phyloP scores from a whole-genome alignment of 2,113 vertebrate species.

The Emydura subglobosa region DNA sequence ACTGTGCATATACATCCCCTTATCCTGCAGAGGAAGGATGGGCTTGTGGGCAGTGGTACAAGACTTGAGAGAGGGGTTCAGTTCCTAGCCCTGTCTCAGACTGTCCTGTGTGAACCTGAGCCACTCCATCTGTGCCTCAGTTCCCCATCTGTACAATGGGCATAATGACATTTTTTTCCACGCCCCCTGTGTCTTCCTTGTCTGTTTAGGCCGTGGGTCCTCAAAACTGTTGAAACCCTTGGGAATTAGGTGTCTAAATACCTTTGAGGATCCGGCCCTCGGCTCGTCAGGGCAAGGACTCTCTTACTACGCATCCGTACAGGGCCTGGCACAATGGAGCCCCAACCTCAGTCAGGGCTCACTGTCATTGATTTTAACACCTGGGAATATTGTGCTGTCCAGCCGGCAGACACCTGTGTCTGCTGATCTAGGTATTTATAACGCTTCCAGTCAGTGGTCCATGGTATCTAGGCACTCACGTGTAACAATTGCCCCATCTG shows the following conservation, averaged over 20 bases:
- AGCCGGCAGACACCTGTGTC: neutral
- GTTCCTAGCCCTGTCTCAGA: neutral
- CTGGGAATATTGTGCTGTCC: neutral
- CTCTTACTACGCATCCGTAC: neutral
- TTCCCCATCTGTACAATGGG: neutral
- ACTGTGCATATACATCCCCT: neutral
- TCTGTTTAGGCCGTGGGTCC: neutral
- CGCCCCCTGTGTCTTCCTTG: neutral
- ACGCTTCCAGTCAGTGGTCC: rapidly evolving
- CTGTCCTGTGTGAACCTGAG: neutral
- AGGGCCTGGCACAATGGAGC: neutral
- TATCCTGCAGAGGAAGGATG: neutral
- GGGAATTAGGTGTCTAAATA: neutral
- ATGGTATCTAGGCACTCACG: neutral
- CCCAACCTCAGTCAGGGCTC: neutral
- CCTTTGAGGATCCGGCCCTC: neutral
- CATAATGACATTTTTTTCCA: neutral
- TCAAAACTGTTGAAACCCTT: neutral
- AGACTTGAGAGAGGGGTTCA: neutral
- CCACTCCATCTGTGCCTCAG: neutral
- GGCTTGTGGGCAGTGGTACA: neutral
- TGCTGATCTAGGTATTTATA: neutral
- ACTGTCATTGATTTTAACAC: neutral
- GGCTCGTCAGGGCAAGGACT: neutral
- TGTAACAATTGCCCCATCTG: no score